Conservation (phyloP, 2,797 vertebrate species). For the Bucorvus abyssinicus region DNA sequence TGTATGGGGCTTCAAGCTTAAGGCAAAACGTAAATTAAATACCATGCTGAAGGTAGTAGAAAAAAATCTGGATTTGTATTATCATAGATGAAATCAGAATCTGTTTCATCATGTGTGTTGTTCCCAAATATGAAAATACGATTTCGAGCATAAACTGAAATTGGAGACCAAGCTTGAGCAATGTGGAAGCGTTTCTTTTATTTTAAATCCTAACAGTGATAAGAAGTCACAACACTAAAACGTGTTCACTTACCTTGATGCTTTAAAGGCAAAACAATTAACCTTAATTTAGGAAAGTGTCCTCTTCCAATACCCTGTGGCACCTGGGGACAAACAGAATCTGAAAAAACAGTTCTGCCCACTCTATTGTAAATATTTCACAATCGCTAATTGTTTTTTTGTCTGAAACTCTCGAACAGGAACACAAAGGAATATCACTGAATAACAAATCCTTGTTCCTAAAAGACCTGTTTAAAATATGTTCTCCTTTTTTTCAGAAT, state of each 20-base stretch:
- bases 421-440: neutral
- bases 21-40: neutral
- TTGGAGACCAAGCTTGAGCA: neutral
- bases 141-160: neutral
- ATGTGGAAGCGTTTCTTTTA: neutral
- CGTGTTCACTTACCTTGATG: neutral
- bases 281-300: neutral
- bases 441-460: neutral
- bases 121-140: neutral
- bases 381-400: neutral
- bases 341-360: neutral
- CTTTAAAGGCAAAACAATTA: neutral
- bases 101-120: neutral
- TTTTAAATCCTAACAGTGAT: neutral
- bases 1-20: neutral
- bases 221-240: neutral
- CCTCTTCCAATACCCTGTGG: neutral
- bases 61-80: neutral
- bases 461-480: neutral
- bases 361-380: neutral
- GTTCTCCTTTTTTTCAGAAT: neutral
- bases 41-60: neutral
- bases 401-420: neutral
- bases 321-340: neutral
- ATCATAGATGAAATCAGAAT: neutral